These are phyloP conservation scores for Otolemur garnettii DNA, from an alignment of 2,113 vertebrate genomes.

Conservation along the genomic window DNA sequence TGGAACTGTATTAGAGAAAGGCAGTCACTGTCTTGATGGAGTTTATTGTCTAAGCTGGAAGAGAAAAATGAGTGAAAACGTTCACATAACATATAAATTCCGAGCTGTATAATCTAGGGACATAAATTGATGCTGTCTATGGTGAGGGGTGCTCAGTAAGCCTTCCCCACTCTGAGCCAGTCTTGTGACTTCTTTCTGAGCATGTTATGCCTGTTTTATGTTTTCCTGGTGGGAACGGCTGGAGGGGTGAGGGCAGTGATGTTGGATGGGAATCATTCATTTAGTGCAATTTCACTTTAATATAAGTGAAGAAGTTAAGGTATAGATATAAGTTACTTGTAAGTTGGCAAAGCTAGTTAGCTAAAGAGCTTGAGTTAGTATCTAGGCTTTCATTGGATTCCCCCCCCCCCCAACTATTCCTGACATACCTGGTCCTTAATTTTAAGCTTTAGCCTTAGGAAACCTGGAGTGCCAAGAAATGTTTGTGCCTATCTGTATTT, in stretches of 20 bases:
- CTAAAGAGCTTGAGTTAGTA: background rate
- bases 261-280: background rate
- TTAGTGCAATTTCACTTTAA: background rate
- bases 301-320: background rate
- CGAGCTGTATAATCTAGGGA: background rate
- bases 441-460: conserved; percentile 3
- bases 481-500: background rate
- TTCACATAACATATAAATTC: background rate
- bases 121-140: background rate
- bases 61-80: background rate
- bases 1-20: background rate
- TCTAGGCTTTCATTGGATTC: background rate
- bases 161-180: background rate
- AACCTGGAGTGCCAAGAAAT: background rate
- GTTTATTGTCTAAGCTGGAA: background rate
- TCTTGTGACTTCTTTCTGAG: background rate
- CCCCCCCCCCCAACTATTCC: background rate
- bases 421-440: background rate
- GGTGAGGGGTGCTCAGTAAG: background rate
- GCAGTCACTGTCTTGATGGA: background rate
- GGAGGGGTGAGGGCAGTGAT: background rate
- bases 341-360: background rate
- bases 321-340: background rate
- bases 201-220: background rate
- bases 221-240: background rate